Evolutionary conservation across 1,140 invertebrate species (phyloP).

Genomic region (Ridgeia piscesae): DNA sequence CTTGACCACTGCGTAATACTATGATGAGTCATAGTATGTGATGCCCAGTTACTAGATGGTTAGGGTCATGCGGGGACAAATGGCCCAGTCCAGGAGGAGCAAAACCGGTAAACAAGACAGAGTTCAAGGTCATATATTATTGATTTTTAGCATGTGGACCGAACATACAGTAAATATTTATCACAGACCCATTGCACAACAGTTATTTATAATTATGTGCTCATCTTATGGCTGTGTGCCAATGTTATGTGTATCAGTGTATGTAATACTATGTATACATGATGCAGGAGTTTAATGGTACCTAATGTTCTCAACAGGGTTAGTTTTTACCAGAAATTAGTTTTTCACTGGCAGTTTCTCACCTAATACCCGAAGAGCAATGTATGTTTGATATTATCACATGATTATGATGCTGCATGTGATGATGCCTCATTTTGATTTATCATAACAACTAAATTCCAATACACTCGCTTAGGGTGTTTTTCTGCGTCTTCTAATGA

Average conservation of each 20-base stretch:
- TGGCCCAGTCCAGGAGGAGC: neutral
- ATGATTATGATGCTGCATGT: too few species aligned
- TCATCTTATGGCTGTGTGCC: neutral
- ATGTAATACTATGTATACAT: neutral
- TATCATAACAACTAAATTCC: too few species aligned
- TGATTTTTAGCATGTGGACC: neutral
- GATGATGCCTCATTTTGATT: too few species aligned
- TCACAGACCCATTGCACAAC: neutral
- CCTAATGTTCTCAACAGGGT: too few species aligned
- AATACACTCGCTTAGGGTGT: too few species aligned
- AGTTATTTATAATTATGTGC: neutral
- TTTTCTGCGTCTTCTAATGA: too few species aligned
- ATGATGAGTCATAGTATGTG: neutral
- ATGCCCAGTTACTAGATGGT: neutral
- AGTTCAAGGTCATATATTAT: neutral
- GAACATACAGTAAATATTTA: neutral
- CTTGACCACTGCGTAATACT: neutral
- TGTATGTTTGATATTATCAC: too few species aligned
- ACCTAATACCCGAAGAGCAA: too few species aligned
- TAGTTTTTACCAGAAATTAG: too few species aligned
- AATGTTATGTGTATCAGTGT: neutral
- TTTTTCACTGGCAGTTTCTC: too few species aligned
- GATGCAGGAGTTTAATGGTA: too few species aligned
- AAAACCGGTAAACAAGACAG: neutral
- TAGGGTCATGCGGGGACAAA: neutral